Base-by-base conservation (phyloP, 2,888 invertebrate species). In the Marronus borbonicus region DNA sequence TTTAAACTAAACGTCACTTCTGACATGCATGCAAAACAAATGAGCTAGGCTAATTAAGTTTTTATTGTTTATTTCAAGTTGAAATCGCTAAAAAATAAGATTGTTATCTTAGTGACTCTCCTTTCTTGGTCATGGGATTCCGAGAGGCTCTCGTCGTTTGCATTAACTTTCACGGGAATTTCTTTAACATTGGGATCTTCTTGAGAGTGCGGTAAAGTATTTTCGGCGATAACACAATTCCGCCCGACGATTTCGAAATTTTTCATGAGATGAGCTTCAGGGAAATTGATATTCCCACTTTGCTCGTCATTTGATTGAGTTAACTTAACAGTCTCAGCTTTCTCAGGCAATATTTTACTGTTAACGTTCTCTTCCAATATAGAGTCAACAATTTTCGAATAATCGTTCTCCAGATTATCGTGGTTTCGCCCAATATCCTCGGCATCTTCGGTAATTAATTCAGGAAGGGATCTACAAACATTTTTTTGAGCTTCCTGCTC, bases 211-310 rank as follows among this genome's bases (percentile, higher is more conserved):
- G 72, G 60, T 4, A 58, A 3, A 12, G 68, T 66, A 8, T 76
- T 68, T 49, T 68, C 76, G 5, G 68, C 68, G 7, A 76, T 76
- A 7, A 76, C 76, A 20, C 68, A 60, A 39, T 76, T 76, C 39
- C 76, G 58, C 20, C 49, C 76, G 3, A 39, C 55, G 1, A 68
- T 36, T 58, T 76, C 76, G 8, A 60, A 7, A 14, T 44, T 60
- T 14, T 55, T 70, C 2, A 55, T 36, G 8, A 70, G 28, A 31
- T 70, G 55, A 5, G 14, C 31, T 4, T 28, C 28, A 1, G 39
- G 17, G 3, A 39, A 36, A 17, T 65, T 65, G 8, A 17, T 5
- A 39, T 65, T 65, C 8, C 0, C 10, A n/a, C 2, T 36, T 1
- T 65, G 65, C 14, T 17, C 2, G 3, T 36, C 14, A 12, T 20